phyloP scores from a whole-genome alignment of 2,113 vertebrate species.

The Melanerpes aurifrons region DNA sequence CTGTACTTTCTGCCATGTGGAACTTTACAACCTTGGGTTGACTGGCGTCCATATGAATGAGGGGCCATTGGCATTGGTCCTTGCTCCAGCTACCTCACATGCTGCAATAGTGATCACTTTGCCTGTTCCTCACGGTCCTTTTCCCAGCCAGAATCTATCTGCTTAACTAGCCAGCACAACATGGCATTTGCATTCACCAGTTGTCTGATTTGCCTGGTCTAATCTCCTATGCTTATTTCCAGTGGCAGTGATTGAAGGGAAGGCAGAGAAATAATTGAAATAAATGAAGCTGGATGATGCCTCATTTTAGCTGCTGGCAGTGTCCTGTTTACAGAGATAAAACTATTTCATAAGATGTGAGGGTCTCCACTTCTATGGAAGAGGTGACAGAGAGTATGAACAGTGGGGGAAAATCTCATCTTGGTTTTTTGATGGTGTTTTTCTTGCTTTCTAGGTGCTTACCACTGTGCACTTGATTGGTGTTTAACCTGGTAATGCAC shows the following conservation, averaged over 20 bases:
- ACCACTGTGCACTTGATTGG: background rate
- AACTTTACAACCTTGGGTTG: background rate
- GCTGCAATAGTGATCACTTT: background rate
- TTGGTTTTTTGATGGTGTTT: background rate
- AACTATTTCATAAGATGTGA: background rate
- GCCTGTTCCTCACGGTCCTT: background rate
- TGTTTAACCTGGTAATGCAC: background rate
- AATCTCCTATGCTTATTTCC: background rate
- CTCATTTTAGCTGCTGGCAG: background rate
- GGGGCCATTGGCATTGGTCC: accelerated
- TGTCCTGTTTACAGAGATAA: background rate
- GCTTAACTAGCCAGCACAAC: background rate
- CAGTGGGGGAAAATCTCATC: background rate
- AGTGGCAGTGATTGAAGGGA: background rate
- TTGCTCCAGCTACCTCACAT: accelerated
- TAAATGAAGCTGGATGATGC: background rate
- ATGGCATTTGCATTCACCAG: background rate
- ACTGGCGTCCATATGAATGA: background rate
- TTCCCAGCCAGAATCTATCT: background rate
- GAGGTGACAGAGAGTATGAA: background rate
- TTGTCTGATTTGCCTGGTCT: background rate
- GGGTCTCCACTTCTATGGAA: background rate
- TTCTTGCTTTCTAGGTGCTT: background rate
- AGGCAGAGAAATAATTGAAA: background rate
- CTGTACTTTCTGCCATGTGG: background rate